These are phyloP conservation scores for Delphinus delphis DNA, from an alignment of 2,113 vertebrate species.

Conservation along the genomic window DNA sequence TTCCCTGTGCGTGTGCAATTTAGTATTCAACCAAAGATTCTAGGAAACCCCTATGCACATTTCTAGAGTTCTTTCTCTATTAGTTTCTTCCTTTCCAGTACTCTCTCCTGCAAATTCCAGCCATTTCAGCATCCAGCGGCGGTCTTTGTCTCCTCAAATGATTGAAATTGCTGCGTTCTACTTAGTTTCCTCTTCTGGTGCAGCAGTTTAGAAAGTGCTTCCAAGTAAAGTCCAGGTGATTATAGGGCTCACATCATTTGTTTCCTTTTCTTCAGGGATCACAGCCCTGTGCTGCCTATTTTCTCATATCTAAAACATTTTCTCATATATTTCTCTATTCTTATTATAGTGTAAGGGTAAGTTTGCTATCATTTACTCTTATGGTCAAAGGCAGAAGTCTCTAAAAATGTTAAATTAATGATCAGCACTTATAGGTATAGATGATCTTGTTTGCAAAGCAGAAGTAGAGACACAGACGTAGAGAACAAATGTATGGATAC, in stretches of 20 bases:
- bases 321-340: neutral
- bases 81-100: neutral
- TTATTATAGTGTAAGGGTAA: neutral
- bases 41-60: neutral
- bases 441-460: too few species aligned
- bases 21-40: neutral
- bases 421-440: neutral
- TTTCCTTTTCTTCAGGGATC: neutral
- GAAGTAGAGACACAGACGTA: too few species aligned
- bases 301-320: neutral
- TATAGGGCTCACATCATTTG: neutral
- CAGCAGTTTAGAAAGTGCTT: neutral
- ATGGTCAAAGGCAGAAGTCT: neutral
- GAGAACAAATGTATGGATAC: too few species aligned
- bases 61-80: neutral
- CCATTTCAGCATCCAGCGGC: neutral
- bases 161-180: neutral
- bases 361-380: neutral
- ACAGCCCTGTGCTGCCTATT: neutral
- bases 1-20: neutral
- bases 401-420: neutral
- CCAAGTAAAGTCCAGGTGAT: neutral
- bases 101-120: neutral
- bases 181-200: neutral
- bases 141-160: neutral